Conservation (phyloP, 2,888 invertebrate genomes). For the Agrilus cyanescens region DNA sequence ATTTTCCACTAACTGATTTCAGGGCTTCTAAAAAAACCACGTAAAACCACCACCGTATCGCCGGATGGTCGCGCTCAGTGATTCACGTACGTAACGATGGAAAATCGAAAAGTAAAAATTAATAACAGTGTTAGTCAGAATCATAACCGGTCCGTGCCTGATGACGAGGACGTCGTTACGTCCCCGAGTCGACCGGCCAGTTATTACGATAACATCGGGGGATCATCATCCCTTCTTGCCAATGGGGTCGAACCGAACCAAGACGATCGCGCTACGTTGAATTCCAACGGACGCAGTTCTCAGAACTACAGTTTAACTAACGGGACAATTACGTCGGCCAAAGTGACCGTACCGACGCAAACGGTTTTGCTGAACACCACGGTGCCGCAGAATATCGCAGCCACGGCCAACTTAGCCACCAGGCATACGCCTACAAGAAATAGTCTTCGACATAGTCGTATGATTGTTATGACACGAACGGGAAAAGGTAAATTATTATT, state of each 20-base stretch:
- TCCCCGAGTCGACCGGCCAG: constrained; percentile 32
- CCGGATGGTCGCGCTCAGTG: no score
- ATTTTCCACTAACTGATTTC: no score
- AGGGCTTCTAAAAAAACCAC: no score
- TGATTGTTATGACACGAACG: constrained; percentile 52
- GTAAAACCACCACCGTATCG: no score
- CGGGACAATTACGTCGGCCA: background rate
- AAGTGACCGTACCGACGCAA: constrained; percentile 33
- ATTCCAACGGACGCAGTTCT: no score
- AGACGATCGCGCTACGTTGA: no score
- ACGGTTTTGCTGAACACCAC: constrained; percentile 47
- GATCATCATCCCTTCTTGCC: constrained; percentile 1
- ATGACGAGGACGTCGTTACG: constrained; percentile 26
- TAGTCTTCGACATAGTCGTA: constrained; percentile 56
- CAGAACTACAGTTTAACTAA: background rate
- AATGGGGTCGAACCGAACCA: background rate
- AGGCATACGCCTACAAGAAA: constrained; percentile 57
- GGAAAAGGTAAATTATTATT: constrained; percentile 35
- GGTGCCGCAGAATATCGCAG: constrained; percentile 56
- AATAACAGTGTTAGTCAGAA: no score
- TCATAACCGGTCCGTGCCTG: background rate
- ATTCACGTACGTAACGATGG: no score
- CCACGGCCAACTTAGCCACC: constrained; percentile 44
- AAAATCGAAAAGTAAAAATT: no score
- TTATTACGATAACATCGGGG: constrained; percentile 35